Evolutionary conservation across 2,113 vertebrate species (phyloP).

Genomic region (Aptenodytes patagonicus): DNA sequence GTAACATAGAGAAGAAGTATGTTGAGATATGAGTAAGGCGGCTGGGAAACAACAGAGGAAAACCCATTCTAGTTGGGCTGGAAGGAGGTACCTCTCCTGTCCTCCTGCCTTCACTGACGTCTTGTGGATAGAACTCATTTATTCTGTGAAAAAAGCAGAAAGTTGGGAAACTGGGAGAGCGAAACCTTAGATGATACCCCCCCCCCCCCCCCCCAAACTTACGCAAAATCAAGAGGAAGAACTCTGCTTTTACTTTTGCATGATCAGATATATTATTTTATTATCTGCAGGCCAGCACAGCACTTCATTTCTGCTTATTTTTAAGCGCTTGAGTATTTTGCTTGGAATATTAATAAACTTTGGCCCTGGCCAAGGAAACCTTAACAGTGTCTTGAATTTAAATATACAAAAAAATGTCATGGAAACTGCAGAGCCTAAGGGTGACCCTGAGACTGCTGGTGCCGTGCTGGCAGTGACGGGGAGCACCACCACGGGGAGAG

Average conservation of each 20-base stretch:
- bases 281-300: neutral
- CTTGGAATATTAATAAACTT: neutral
- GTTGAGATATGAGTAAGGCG: neutral
- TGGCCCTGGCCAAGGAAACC: neutral
- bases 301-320: neutral
- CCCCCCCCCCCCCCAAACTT: no score
- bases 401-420: neutral
- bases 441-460: neutral
- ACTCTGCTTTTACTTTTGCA: neutral
- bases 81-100: neutral
- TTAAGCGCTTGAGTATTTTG: neutral
- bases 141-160: neutral
- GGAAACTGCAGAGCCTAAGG: neutral
- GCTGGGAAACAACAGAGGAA: neutral
- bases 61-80: neutral
- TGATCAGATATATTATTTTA: neutral
- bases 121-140: neutral
- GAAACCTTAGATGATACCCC: neutral
- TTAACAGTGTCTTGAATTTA: neutral
- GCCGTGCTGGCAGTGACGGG: neutral
- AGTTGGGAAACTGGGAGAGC: neutral
- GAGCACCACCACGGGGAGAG: rapidly evolving
- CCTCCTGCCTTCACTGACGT: neutral
- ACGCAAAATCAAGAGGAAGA: neutral
- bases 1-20: neutral